Evolutionary conservation across 2,888 invertebrate species (phyloP).

Genomic region (Micropterix aruncella): DNA sequence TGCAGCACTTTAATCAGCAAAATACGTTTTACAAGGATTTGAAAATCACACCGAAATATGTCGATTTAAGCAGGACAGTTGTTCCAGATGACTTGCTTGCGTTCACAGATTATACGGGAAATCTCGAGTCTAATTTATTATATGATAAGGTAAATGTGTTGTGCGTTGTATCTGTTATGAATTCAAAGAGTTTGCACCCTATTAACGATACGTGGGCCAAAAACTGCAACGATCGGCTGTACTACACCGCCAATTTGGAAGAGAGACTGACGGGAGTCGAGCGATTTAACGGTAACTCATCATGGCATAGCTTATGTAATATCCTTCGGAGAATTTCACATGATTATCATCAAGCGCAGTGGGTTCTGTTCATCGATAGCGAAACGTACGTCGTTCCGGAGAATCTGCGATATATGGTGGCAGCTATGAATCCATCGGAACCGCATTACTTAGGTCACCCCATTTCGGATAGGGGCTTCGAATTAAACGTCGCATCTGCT

Average conservation of each 20-base stretch:
- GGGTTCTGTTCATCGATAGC: slow-evolving; percentile 40
- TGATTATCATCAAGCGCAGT: slow-evolving; percentile 19
- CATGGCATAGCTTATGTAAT: slow-evolving; percentile 30
- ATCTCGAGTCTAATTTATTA: slow-evolving; percentile 18
- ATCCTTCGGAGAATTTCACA: slow-evolving; percentile 20
- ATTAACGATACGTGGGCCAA: slow-evolving; percentile 25
- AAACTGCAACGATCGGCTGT: slow-evolving; percentile 18
- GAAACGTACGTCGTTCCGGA: slow-evolving; percentile 39
- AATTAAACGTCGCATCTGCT: slow-evolving; percentile 38
- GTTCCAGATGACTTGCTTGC: no score
- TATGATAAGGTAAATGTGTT: slow-evolving; percentile 22
- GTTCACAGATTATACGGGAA: no score
- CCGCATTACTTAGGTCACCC: slow-evolving; percentile 40
- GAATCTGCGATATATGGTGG: slow-evolving; percentile 36
- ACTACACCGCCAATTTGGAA: neutral
- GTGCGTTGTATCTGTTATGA: slow-evolving; percentile 31
- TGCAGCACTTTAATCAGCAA: slow-evolving; percentile 7
- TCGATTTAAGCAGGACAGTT: no score
- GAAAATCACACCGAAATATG: neutral
- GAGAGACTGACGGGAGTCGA: neutral
- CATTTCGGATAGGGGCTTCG: slow-evolving; percentile 34
- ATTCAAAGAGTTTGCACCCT: slow-evolving; percentile 22
- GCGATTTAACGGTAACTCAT: slow-evolving; percentile 18
- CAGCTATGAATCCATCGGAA: slow-evolving; percentile 24
- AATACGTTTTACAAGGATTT: neutral